Evolutionary conservation across 2,797 vertebrate genomes (phyloP), one percentile per base, ranked within the genome.

Genomic region (Scolopax bukidnonensis): DNA sequence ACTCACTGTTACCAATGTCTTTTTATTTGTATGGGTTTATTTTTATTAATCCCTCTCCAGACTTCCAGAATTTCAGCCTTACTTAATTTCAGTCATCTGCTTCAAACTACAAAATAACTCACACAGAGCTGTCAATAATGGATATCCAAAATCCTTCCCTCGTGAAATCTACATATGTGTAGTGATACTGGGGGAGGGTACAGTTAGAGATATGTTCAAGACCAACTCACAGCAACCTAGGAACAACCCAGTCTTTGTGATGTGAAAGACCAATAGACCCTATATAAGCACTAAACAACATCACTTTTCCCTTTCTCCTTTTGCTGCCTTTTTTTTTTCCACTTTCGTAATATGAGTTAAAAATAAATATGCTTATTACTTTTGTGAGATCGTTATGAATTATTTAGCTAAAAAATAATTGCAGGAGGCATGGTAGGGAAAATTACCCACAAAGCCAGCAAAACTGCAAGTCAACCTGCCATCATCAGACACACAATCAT

Each of bases 351-450:
- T 89, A 87, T 54, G 48, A 86, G 40, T 71, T 94, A 67, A 95
- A 93, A 95, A 83, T 38, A 89, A 96, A 89, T 84, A 92, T 71
- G 30, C 30, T 73, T 87, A 91, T 77, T 95, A 59, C 33, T 82
- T 95, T 76, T 96, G 32, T 84, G 95, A 95, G 69, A 89, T 79
- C 68, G 50, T 25, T 80, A 51, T 97, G 68, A 97, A 97, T 97
- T 96, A 96, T 97, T 97, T 93, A 97, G 40, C 40, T 75, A 36
- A 91, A 77, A 94, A 94, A 95, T 95, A 89, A 91, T 90, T 95
- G 80, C 88, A 89, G 68, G 61, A 95, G 61, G 28, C 85, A 75
- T 50, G 30, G 45, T 45, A 92, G 57, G 59, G 74, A 95, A 92
- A 96, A 92, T 90, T 83, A 67, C 85, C 71, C 93, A 78, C 65